Base-by-base conservation (phyloP, 2,797 vertebrate species). In the Graptemys geographica region DNA sequence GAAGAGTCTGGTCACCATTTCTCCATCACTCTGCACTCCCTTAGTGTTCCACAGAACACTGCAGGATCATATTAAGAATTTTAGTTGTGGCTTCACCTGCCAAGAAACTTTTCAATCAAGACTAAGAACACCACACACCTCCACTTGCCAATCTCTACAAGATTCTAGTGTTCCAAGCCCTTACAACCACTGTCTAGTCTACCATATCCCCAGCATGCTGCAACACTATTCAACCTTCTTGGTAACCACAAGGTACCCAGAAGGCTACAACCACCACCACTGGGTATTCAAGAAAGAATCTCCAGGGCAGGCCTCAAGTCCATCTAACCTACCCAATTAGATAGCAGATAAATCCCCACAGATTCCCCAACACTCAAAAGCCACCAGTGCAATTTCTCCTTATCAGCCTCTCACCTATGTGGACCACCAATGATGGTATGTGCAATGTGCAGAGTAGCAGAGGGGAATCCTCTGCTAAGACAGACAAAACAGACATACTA, bases 181-280 rank as follows among this genome's bases (percentile, higher is more conserved):
- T 6, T 0, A 0, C 49, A 9, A 25, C 13, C 62, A 5, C 33
- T 0, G 0, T 49, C 28, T 21, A 21, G 31, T 55, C 83, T 31
- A 53, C 56, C 33, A 0, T 0, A 0, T 15, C 79, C 49, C 31
- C 76, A 72, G 88, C 84, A 79, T 1, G 1, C 74, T 81, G n/a
- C 59, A 8, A 16, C 1, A 19, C 1, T 51, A 87, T 6, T 37
- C 65, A 72, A 37, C 31, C 19, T 72, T 41, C 65, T 72, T 72
- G 65, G 31, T 47, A 59, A 12, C 76, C 69, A 28, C 84, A 41
- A 41, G 76, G 62, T 18, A 2, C 47, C 53, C 37, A 55, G 33
- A 65, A 81, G 81, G 1, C 74, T 23, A 2, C 7, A 2, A 41
- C 11, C 55, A 72, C 74, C 56, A 2, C 5, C 13, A 47, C 37